Conservation (phyloP, 2,888 invertebrate species). For the Orthosia gothica region DNA sequence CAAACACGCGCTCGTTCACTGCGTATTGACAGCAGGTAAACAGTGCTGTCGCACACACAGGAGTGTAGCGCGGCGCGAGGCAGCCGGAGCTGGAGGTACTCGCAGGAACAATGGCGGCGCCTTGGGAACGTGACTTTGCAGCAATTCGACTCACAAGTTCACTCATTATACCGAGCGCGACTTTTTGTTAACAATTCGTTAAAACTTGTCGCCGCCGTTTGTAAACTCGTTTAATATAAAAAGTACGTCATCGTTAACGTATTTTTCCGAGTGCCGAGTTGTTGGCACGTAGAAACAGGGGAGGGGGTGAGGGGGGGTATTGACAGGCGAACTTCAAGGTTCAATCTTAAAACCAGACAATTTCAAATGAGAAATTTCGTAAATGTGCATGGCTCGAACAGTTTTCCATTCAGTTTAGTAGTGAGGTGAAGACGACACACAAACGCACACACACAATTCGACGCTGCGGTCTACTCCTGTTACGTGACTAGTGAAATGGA, state of each 20-base stretch:
- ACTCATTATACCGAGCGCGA: conserved; percentile 42
- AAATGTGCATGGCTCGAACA: not conserved
- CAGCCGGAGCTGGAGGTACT: not conserved
- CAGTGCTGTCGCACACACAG: conserved; percentile 3
- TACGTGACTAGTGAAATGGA: conserved; percentile 15
- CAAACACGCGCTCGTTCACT: conserved; percentile 13
- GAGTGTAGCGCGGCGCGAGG: not conserved
- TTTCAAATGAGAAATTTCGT: not conserved
- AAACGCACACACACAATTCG: not conserved
- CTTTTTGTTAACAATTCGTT: conserved; percentile 54
- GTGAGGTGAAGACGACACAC: not conserved
- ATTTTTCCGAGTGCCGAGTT: conserved; percentile 25
- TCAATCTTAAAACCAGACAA: not conserved
- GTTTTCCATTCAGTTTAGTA: not conserved
- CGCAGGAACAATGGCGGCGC: conserved; percentile 9
- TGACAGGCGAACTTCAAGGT: not conserved
- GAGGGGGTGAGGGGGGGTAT: not conserved
- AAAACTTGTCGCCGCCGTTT: conserved; percentile 46
- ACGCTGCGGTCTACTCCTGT: not conserved
- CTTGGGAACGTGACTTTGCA: conserved; percentile 42
- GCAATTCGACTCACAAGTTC: conserved; percentile 46
- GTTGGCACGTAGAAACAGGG: conserved; percentile 20
- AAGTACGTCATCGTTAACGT: conserved; percentile 45
- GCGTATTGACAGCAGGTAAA: conserved; percentile 28
- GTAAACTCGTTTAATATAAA: conserved; percentile 48